phyloP scores from a whole-genome alignment of 2,888 invertebrate species.

The Gymnocheta viridis region DNA sequence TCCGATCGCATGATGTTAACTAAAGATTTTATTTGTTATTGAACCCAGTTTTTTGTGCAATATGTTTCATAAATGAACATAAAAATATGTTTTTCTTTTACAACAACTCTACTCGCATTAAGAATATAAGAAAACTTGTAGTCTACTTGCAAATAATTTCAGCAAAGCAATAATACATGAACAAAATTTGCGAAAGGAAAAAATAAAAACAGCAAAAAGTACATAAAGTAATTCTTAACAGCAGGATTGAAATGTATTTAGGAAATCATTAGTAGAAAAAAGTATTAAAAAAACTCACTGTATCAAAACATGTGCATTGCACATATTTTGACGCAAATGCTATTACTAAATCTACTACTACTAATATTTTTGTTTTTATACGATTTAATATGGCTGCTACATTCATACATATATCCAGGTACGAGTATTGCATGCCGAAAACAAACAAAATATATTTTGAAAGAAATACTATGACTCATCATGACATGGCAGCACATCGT shows the following conservation, averaged over 20 bases:
- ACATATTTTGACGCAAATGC: background rate
- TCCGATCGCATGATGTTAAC: too few species aligned
- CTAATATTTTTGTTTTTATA: background rate
- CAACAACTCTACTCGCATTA: too few species aligned
- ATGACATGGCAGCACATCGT: background rate
- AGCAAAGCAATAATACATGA: background rate
- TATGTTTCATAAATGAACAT: too few species aligned
- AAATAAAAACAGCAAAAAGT: background rate
- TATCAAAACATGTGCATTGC: background rate
- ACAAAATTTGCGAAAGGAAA: background rate
- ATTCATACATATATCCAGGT: background rate
- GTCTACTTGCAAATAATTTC: background rate
- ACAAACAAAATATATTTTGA: background rate
- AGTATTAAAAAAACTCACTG: background rate
- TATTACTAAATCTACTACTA: background rate
- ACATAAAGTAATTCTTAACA: background rate
- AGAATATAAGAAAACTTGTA: background rate
- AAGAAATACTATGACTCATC: slow-evolving; percentile 56
- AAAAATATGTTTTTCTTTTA: too few species aligned
- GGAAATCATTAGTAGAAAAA: slow-evolving; percentile 48
- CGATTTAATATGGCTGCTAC: background rate
- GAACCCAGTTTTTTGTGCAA: too few species aligned
- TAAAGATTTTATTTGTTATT: too few species aligned
- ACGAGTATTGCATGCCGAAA: background rate
- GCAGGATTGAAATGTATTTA: slow-evolving; percentile 50